Evolutionary conservation across 2,113 vertebrate genomes (phyloP), one percentile per base, ranked within the genome.

Genomic region (Taurulus bubalis): DNA sequence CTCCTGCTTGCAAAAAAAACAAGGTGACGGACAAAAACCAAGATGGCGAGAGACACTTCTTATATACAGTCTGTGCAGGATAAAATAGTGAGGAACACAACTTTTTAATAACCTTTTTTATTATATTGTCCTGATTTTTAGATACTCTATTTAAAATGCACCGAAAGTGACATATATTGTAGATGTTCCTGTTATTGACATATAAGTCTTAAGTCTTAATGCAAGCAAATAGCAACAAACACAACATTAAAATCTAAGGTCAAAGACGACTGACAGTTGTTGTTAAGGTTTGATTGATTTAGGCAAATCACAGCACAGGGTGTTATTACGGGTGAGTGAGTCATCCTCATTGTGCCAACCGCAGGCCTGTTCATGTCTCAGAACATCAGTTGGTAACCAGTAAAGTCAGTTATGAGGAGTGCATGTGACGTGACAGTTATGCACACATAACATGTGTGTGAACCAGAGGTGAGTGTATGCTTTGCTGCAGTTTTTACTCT

Each of bases 311-410:
- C 49, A 75, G 66, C 66, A 7, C 4, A 80, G 83, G 71, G 56
- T 80, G 90, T 86, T 86, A 83, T 90, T 84, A 85, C 71, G 77
- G 68, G 32, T 4, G 15, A 38, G 73, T 92, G 86, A 90, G 74
- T 91, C 86, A 90, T 38, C 32, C 66, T 75, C 22, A 67, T 42
- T 88, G 68, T 16, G 18, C 2, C 63, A 63, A 59, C 83, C 56
- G 36, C 88, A 90, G 75, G 85, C 63, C 83, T 36, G 76, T 75
- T 86, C 82, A 85, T 80, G 90, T 85, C 77, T 75, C 49, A 51
- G 60, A 92, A 75, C 66, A 80, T 87, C 87, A 78, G 86, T 85
- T 80, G 70, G 82, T 65, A 83, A 88, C 85, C 84, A 66, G 88
- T 83, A 77, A 77, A 79, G 75, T 90, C 89, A 82, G 87, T 90